Evolutionary conservation across 2,797 vertebrate genomes (phyloP).

Genomic region (Sebastes umbrosus): DNA sequence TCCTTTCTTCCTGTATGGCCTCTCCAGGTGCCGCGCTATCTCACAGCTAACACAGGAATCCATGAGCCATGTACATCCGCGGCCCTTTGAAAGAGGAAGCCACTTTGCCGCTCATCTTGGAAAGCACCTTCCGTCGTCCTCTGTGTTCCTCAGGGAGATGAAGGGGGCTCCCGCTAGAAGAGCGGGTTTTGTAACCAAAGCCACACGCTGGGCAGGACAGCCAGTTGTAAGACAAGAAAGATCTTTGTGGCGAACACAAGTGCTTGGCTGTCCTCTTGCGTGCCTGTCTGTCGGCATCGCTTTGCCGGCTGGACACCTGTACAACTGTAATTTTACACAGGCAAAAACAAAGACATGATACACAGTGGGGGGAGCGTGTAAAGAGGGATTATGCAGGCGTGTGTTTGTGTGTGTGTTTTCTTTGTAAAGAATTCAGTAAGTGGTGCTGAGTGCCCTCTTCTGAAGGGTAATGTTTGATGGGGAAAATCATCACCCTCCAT

Average conservation of each 20-base stretch:
- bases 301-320: slow-evolving; percentile 78
- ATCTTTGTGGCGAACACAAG: slow-evolving; percentile 84
- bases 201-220: slow-evolving; percentile 77
- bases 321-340: slow-evolving; percentile 79
- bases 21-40: slow-evolving; percentile 77
- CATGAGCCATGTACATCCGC: slow-evolving; percentile 67
- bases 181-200: slow-evolving; percentile 79
- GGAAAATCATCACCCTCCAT: slow-evolving; percentile 9
- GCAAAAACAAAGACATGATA: slow-evolving; percentile 59
- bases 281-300: slow-evolving; percentile 77
- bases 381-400: slow-evolving; percentile 52
- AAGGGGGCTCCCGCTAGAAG: slow-evolving; percentile 67
- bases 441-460: slow-evolving; percentile 45
- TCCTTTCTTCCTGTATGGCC: slow-evolving; percentile 70
- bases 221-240: slow-evolving; percentile 82
- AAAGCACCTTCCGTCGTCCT: slow-evolving; percentile 75
- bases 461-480: slow-evolving; percentile 44
- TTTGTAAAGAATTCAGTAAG: slow-evolving; percentile 49
- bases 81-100: slow-evolving; percentile 74
- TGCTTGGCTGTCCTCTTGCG: slow-evolving; percentile 79
- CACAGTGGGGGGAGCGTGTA: slow-evolving; percentile 13
- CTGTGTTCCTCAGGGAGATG: slow-evolving; percentile 72
- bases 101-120: slow-evolving; percentile 69
- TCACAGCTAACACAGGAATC: slow-evolving; percentile 71
- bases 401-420: slow-evolving; percentile 44